These are phyloP conservation scores for Drosophila aff. DNA, from an alignment of 1,140 invertebrate genomes.

Conservation along the genomic window DNA sequence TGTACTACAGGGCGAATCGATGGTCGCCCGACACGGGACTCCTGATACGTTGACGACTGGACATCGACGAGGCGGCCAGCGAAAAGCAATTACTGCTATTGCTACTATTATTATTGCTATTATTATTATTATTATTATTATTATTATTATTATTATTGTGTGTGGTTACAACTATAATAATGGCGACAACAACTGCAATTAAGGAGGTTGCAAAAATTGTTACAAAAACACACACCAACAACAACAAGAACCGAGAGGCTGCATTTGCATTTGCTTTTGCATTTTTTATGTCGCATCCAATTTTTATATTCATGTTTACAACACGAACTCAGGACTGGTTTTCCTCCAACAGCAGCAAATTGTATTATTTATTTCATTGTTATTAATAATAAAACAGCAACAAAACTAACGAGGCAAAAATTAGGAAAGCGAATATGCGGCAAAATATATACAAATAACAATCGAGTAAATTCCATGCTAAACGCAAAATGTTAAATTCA, in stretches of 20 bases:
- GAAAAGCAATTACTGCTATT: constrained; percentile 33
- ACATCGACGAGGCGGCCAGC: constrained; percentile 17
- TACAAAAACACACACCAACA: constrained; percentile 27
- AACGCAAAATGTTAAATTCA: constrained; percentile 23
- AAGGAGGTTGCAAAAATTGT: constrained; percentile 20
- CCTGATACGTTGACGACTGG: constrained; percentile 79
- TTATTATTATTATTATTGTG: constrained; percentile 36
- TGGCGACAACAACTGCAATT: constrained; percentile 34
- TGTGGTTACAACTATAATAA: constrained; percentile 50
- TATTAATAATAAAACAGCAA: constrained; percentile 26
- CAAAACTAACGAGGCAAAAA: constrained; percentile 2
- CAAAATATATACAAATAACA: constrained; percentile 15
- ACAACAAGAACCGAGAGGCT: constrained; percentile 29
- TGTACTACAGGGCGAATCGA: constrained; percentile 87
- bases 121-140: constrained; percentile 2
- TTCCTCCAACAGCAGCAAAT: constrained; percentile 38
- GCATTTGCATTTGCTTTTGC: constrained; percentile 47
- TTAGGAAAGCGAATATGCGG: constrained; percentile 5
- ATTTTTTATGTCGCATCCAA: constrained; percentile 65
- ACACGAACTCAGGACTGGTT: constrained; percentile 71
- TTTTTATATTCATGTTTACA: constrained; percentile 62
- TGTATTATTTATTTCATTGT: constrained; percentile 54
- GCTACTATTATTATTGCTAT: constrained; percentile 21
- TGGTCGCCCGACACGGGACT: constrained; percentile 83
- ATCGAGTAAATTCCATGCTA: constrained; percentile 26